These are phyloP conservation scores for Glyptemys insculpta DNA, from an alignment of 2,797 vertebrate species.

Conservation along the genomic window DNA sequence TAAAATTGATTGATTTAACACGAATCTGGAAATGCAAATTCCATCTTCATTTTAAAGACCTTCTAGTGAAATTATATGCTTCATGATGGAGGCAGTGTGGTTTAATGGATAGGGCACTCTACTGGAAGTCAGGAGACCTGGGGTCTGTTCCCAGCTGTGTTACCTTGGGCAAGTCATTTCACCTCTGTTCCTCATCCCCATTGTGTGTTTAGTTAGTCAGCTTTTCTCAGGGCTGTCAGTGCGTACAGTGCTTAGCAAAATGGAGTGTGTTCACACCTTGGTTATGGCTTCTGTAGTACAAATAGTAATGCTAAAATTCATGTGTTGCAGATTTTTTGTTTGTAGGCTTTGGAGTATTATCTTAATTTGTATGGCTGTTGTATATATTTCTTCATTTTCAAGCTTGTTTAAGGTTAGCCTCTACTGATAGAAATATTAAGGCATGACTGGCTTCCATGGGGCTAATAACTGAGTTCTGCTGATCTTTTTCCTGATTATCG, in stretches of 20 bases:
- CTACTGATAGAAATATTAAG: background rate
- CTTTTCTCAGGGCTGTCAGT: background rate
- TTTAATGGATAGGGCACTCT: background rate
- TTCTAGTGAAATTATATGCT: background rate
- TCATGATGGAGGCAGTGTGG: background rate
- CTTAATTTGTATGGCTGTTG: background rate
- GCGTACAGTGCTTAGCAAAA: background rate
- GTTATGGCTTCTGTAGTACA: background rate
- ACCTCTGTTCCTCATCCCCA: background rate
- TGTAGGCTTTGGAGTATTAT: background rate
- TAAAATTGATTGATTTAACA: background rate
- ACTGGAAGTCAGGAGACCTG: background rate
- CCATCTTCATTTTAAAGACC: background rate
- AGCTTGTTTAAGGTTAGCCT: background rate
- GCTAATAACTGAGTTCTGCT: background rate
- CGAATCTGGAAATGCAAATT: background rate
- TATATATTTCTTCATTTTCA: background rate
- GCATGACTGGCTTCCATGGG: background rate
- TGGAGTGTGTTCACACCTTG: background rate
- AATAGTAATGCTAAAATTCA: background rate
- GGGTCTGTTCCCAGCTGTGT: background rate
- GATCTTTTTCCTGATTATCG: background rate
- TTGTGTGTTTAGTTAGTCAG: background rate
- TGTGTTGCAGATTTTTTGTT: background rate
- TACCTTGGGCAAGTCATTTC: background rate